phyloP scores from a whole-genome alignment of 2,797 vertebrate genomes.

The Loriculus beryllinus region DNA sequence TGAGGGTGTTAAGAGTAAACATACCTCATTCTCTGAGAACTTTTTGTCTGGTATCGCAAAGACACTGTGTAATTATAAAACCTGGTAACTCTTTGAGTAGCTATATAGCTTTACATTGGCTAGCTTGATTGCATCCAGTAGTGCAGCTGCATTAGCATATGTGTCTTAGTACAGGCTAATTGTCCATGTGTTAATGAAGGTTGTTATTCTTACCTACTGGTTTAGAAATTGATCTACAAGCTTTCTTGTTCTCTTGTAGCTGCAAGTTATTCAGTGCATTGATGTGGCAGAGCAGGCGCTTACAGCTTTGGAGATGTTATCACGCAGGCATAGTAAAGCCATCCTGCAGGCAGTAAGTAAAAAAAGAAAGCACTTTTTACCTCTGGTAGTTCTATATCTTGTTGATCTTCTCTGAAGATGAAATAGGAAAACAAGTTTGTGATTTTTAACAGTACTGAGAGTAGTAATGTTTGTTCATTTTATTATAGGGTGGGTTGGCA shows the following conservation, averaged over 20 bases:
- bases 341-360: constrained; percentile 96
- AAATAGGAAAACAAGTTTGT: background rate
- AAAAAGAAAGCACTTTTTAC: background rate
- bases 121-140: background rate
- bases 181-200: background rate
- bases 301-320: constrained; percentile 98
- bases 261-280: constrained; percentile 99
- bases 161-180: background rate
- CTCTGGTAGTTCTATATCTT: background rate
- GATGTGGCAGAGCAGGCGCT: constrained; percentile 98
- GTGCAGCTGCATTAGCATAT: background rate
- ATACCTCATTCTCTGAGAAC: background rate
- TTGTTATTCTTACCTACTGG: background rate
- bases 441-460: background rate
- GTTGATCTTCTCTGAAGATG: background rate
- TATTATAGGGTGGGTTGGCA: constrained; percentile 89
- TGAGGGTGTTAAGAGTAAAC: background rate
- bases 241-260: constrained; percentile 70
- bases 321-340: constrained; percentile 98
- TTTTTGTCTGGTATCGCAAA: background rate
- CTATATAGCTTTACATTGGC: background rate
- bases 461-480: background rate
- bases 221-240: background rate
- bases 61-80: background rate
- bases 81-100: background rate